A percentile compares a stretch with the other conserved stretches of the same genome.
These are phyloP conservation scores for Panopea generosa DNA, from an alignment of 2,888 invertebrate genomes.

Conservation along the genomic window DNA sequence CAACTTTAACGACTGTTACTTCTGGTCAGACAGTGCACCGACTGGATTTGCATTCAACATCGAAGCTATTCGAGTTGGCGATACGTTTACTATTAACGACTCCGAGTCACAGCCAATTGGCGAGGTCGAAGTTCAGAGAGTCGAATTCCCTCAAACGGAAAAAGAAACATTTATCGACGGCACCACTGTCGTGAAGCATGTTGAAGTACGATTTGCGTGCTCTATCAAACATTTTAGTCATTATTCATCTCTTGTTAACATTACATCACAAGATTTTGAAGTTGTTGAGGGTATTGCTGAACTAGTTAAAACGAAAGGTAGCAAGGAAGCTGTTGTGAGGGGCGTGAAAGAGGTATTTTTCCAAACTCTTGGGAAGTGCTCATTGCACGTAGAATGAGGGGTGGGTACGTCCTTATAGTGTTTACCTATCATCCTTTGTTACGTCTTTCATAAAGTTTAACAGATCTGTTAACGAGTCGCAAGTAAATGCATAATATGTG, in stretches of 20 bases:
- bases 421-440: no score
- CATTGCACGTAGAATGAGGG: slow-evolving; percentile 64
- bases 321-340: slow-evolving; percentile 57
- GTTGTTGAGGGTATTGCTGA: slow-evolving; percentile 67
- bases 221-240: slow-evolving; percentile 66
- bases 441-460: no score
- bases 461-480: no score
- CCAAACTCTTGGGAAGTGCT: slow-evolving; percentile 61
- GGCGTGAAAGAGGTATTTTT: slow-evolving; percentile 65
- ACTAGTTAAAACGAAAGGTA: slow-evolving; percentile 65
- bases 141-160: slow-evolving; percentile 69
- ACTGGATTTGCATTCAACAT: slow-evolving; percentile 89
- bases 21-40: slow-evolving; percentile 92
- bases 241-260: slow-evolving; percentile 55
- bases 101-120: slow-evolving; percentile 61
- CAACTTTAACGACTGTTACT: slow-evolving; percentile 89
- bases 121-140: slow-evolving; percentile 59
- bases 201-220: slow-evolving; percentile 68
- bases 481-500: background rate
- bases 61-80: slow-evolving; percentile 88
- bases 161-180: slow-evolving; percentile 51
- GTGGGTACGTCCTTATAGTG: no score
- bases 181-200: slow-evolving; percentile 61
- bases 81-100: slow-evolving; percentile 90
- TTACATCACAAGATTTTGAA: slow-evolving; percentile 63